Conservation (phyloP, 2,888 invertebrate species). For the Trichacis sp. region DNA sequence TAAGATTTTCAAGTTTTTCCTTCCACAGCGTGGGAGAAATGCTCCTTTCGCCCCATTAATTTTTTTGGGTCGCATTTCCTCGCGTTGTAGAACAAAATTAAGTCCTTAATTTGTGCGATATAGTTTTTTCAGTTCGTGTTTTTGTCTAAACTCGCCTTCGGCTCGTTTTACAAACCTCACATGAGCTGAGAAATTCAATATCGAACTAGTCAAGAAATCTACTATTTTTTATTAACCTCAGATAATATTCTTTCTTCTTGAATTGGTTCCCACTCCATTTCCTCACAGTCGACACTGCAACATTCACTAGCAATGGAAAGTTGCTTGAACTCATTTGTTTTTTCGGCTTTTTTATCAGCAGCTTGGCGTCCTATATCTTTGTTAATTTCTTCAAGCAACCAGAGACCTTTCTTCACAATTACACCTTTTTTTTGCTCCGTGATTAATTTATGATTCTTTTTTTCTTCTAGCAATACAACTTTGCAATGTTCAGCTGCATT, state of each 20-base stretch:
- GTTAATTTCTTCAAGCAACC: too few species aligned
- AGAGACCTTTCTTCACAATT: background rate
- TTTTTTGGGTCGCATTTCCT: too few species aligned
- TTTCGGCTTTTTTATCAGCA: background rate
- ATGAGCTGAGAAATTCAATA: too few species aligned
- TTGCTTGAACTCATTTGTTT: background rate
- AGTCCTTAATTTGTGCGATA: too few species aligned
- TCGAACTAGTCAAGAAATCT: too few species aligned
- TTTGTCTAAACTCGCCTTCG: too few species aligned
- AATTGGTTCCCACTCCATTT: slow-evolving; percentile 68
- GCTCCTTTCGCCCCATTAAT: too few species aligned
- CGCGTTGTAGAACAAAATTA: too few species aligned
- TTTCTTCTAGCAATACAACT: slow-evolving; percentile 1
- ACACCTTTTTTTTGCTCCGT: background rate
- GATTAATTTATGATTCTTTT: background rate
- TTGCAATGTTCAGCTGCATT: slow-evolving; percentile 11
- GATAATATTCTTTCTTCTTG: slow-evolving; percentile 60
- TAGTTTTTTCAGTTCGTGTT: too few species aligned
- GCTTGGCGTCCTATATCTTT: background rate
- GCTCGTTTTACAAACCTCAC: too few species aligned
- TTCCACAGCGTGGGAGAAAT: too few species aligned
- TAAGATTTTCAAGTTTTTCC: too few species aligned
- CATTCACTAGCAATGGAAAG: slow-evolving; percentile 12
- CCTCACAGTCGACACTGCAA: slow-evolving; percentile 49
- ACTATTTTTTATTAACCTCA: slow-evolving; percentile 45